Conservation (phyloP, 35 echinoderm and acorn worm species). For the Amphiura filiformis region DNA sequence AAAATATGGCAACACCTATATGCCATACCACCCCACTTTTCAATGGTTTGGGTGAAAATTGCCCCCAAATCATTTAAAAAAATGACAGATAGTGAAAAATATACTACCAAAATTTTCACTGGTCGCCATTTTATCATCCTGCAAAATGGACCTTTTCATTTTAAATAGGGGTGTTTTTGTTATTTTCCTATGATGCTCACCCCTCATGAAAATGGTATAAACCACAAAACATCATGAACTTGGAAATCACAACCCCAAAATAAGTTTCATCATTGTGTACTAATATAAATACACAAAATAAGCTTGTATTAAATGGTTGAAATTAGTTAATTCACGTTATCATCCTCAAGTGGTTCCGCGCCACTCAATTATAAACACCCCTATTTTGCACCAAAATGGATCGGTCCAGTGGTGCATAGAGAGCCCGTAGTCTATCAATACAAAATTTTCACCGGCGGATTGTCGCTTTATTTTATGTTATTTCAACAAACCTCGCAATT, state of each 20-base stretch:
- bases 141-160: background rate
- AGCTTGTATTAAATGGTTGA: too few species aligned
- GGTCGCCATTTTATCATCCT: background rate
- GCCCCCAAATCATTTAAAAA: background rate
- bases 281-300: too few species aligned
- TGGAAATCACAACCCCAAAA: too few species aligned
- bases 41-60: background rate
- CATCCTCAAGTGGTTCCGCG: background rate
- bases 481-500: background rate
- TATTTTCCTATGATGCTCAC: background rate
- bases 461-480: background rate
- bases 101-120: background rate
- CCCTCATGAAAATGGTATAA: background rate
- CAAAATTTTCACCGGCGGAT: background rate
- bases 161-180: background rate
- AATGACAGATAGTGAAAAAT: background rate
- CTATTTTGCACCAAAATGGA: background rate
- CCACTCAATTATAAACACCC: background rate
- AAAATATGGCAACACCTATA: background rate
- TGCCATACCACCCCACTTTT: background rate
- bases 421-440: background rate
- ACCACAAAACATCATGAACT: background rate
- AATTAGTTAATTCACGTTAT: too few species aligned
- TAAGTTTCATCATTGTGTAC: too few species aligned
- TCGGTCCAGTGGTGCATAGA: background rate